A percentile compares a stretch with the other conserved stretches of the same genome.
Evolutionary conservation across 2,113 vertebrate species (phyloP).

Genomic region (Gasterosteus aculeatus): DNA sequence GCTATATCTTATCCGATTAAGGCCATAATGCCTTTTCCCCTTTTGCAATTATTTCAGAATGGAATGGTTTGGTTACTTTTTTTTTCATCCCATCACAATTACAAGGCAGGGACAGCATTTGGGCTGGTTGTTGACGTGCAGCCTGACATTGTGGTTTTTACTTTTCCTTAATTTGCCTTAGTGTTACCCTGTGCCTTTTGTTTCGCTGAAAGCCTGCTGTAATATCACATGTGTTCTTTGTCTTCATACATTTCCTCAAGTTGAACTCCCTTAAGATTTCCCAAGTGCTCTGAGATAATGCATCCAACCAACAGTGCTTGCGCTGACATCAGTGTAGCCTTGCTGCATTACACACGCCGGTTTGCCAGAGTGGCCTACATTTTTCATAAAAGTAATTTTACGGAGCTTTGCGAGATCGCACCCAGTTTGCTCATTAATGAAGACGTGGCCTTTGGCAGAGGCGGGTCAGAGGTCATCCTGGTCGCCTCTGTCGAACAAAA

Average conservation of each 20-base stretch:
- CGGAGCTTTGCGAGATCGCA: conserved; percentile 46
- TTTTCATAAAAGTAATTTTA: conserved; percentile 59
- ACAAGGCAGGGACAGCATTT: conserved; percentile 19
- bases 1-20: conserved; percentile 64
- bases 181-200: conserved; percentile 30
- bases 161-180: background rate
- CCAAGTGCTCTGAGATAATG: conserved; percentile 50
- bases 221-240: conserved; percentile 41
- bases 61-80: conserved; percentile 39
- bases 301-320: conserved; percentile 37
- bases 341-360: conserved; percentile 24
- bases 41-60: conserved; percentile 57
- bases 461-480: conserved; percentile 61
- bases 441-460: conserved; percentile 48
- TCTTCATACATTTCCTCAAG: conserved; percentile 30
- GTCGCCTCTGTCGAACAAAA: conserved; percentile 37
- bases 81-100: conserved; percentile 21
- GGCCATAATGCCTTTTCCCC: conserved; percentile 49
- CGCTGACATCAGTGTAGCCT: conserved; percentile 29
- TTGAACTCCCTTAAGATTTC: conserved; percentile 47
- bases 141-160: conserved; percentile 16
- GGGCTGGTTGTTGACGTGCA: conserved; percentile 26
- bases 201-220: conserved; percentile 29
- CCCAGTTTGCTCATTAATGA: conserved; percentile 47
- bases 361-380: conserved; percentile 55